Conservation (phyloP, 2,113 vertebrate species). For the Centrocercus urophasianus region DNA sequence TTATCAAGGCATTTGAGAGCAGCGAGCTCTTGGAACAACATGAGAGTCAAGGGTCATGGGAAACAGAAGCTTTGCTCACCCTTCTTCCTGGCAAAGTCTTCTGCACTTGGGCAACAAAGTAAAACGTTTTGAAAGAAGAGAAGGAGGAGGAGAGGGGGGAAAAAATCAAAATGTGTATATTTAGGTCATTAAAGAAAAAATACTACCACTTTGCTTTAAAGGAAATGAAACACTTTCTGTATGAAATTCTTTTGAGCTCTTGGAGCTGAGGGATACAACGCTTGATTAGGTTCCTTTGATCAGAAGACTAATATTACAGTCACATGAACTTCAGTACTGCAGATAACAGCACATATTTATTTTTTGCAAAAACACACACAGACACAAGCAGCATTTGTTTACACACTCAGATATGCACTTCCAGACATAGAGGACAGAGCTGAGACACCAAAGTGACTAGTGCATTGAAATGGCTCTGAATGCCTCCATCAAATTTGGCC, state of each 20-base stretch:
- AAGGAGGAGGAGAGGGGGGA: not conserved
- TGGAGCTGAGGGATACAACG: not conserved
- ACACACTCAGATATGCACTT: not conserved
- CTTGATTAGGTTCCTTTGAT: constrained; percentile 61
- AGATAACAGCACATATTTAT: not conserved
- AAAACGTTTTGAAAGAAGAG: constrained; percentile 70
- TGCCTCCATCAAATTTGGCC: not conserved
- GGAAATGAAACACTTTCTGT: constrained; percentile 65
- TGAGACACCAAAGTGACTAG: not conserved
- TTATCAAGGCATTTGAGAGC: constrained; percentile 82
- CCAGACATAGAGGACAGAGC: not conserved
- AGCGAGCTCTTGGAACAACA: constrained; percentile 81
- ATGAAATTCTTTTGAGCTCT: constrained; percentile 18
- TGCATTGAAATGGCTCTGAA: not conserved
- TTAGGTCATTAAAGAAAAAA: constrained; percentile 31
- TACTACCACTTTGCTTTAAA: constrained; percentile 26
- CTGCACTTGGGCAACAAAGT: constrained; percentile 64
- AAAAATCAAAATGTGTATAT: constrained; percentile 38
- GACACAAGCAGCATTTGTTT: constrained; percentile 27
- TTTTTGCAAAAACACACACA: not conserved
- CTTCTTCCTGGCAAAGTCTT: constrained; percentile 81
- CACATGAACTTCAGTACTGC: constrained; percentile 8
- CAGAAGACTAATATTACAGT: constrained; percentile 18
- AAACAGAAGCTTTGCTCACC: constrained; percentile 80
- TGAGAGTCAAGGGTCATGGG: constrained; percentile 84